These are phyloP conservation scores for Cromileptes altivelis DNA, from an alignment of 2,113 vertebrate species.

Conservation along the genomic window DNA sequence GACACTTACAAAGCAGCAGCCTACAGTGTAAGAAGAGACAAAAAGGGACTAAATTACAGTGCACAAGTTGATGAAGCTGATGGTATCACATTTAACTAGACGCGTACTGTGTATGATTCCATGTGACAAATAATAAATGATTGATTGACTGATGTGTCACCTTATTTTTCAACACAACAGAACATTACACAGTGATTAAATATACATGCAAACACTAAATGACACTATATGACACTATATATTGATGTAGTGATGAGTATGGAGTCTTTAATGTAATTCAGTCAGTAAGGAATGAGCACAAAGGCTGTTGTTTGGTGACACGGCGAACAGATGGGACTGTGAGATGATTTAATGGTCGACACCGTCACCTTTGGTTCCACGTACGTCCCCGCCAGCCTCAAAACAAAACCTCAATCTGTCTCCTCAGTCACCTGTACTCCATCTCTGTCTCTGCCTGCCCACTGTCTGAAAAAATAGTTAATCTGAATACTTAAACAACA, in stretches of 20 bases:
- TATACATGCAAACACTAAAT: background rate
- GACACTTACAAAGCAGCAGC: too few relatives aligned
- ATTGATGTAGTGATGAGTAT: background rate
- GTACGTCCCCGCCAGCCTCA: background rate
- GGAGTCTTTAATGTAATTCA: background rate
- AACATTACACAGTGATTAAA: background rate
- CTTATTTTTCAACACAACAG: too few relatives aligned
- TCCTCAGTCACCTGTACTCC: constrained; percentile 5
- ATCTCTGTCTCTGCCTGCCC: background rate
- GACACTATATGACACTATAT: background rate
- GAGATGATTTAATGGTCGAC: background rate
- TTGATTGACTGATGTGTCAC: too few relatives aligned
- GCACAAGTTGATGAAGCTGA: too few relatives aligned
- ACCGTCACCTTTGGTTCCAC: background rate
- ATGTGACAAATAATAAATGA: too few relatives aligned
- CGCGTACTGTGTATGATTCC: too few relatives aligned
- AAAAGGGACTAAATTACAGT: too few relatives aligned
- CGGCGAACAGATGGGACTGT: background rate
- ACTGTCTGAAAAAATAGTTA: background rate
- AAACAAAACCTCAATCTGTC: constrained; percentile 21
- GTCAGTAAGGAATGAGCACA: background rate
- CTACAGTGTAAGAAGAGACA: too few relatives aligned
- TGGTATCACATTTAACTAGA: too few relatives aligned
- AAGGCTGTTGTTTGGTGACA: background rate
- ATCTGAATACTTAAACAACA: background rate